Evolutionary conservation across 2,113 vertebrate genomes (phyloP).

Genomic region (Oriolus oriolus): DNA sequence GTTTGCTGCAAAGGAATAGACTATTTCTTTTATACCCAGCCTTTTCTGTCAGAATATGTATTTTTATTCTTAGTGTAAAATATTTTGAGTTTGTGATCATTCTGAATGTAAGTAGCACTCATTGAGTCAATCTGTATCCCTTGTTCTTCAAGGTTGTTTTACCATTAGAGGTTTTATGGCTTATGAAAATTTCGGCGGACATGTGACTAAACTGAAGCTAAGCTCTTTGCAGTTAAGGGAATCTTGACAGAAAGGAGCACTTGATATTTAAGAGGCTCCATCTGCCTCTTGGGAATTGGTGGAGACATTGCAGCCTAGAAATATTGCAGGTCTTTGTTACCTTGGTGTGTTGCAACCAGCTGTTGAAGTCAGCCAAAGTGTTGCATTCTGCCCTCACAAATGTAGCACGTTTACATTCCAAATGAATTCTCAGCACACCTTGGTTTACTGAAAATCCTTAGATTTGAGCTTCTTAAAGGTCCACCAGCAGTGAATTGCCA

Average conservation of each 20-base stretch:
- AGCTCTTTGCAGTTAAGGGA: constrained; percentile 77
- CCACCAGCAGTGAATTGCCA: not conserved
- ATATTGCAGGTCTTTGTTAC: not conserved
- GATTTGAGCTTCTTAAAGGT: not conserved
- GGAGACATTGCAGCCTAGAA: not conserved
- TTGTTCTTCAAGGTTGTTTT: constrained; percentile 62
- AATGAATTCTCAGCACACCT: not conserved
- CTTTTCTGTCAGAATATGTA: not conserved
- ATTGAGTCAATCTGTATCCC: not conserved
- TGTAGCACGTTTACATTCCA: not conserved
- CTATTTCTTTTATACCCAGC: not conserved
- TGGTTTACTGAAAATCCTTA: not conserved
- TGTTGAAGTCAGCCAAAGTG: not conserved
- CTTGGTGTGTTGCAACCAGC: not conserved
- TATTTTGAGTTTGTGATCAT: not conserved
- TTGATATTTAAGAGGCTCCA: not conserved
- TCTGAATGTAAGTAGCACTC: not conserved
- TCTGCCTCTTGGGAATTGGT: not conserved
- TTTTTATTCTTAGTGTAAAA: not conserved
- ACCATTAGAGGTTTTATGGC: constrained; percentile 60
- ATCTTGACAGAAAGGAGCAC: not conserved
- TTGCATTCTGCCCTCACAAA: not conserved
- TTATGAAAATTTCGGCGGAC: constrained; percentile 81
- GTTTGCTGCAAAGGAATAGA: not conserved
- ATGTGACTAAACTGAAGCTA: constrained; percentile 67